Evolutionary conservation across 2,888 invertebrate species (phyloP), one percentile per base, ranked within the genome.

Genomic region (Digitonthophagus gazella): DNA sequence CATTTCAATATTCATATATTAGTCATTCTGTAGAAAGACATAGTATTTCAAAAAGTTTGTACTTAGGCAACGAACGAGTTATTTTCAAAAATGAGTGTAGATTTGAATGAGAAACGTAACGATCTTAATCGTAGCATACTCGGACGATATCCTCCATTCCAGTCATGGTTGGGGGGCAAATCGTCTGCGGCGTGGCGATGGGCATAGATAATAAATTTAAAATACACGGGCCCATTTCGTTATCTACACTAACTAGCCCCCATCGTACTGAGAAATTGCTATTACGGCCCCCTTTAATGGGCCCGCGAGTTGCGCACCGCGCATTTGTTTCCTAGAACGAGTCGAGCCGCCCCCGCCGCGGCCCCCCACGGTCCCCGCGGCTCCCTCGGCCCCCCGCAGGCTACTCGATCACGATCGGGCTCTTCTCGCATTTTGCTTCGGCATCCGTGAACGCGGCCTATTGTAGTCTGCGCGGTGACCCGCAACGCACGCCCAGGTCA

Each of bases 381-480:
- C 57, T 57, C 57, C 57, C 15, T 57, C 61, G 19, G 20, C 18
- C 20, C 20, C 61, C n/a, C 61, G 18, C 61, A 18, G 20, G 20
- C 19, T 61, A 61, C 61, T 20, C 61, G 61, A 75, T 75, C 75
- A 75, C 74, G 75, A 75, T 74, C 73, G 18, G 61, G 11, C 28
- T 44, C 28, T 44, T 70, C 71, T 71, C 72, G 72, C 74, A 76
- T 74, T 74, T 74, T 75, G 74, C 72, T 72, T 74, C 74, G 69
- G 72, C 71, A 61, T 75, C 73, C 76, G 73, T 76, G 76, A 76
- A 76, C 71, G 67, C 72, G 68, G 18, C 61, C 61, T 70, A 75
- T 76, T 76, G 76, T 76, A 74, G 76, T 76, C 75, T 75, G 75
- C 72, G 72, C 73, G 72, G 69, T 74, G 75, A 76, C 75, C 75